A percentile compares a stretch with the other conserved stretches of the same genome.
phyloP scores from a whole-genome alignment of 2,113 vertebrate species.

The Sturnus vulgaris region DNA sequence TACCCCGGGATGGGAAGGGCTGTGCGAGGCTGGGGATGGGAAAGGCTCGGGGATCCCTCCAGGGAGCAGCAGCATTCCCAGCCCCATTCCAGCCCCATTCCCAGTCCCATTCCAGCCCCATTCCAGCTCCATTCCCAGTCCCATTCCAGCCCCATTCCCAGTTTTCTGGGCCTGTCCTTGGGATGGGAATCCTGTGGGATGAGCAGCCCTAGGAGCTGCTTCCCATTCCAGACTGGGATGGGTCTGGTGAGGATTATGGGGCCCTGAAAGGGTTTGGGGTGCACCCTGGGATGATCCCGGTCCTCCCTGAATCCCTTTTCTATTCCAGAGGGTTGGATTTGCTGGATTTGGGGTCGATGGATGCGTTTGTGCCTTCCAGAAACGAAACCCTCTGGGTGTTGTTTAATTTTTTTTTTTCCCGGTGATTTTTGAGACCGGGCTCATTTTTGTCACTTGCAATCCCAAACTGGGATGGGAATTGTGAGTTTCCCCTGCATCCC shows the following conservation, averaged over 20 bases:
- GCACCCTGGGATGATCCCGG: fast-evolving
- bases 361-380: neutral
- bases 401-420: neutral
- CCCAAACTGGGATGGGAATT: neutral
- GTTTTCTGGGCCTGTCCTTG: neutral
- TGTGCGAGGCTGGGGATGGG: neutral
- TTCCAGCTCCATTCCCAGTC: neutral
- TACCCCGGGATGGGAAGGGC: neutral
- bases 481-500: too few species aligned
- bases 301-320: neutral
- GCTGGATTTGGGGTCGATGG: neutral
- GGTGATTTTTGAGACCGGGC: neutral
- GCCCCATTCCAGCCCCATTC: too few species aligned
- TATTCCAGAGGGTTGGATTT: fast-evolving
- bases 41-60: too few species aligned
- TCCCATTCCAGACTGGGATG: neutral
- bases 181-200: neutral
- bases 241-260: too few species aligned
- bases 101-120: too few species aligned
- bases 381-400: fast-evolving
- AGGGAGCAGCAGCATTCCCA: neutral
- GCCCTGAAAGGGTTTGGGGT: neutral
- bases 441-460: too few species aligned
- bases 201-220: too few species aligned
- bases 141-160: neutral